These are phyloP conservation scores for Apis dorsata DNA, from an alignment of 1,140 invertebrate genomes.

Conservation along the genomic window DNA sequence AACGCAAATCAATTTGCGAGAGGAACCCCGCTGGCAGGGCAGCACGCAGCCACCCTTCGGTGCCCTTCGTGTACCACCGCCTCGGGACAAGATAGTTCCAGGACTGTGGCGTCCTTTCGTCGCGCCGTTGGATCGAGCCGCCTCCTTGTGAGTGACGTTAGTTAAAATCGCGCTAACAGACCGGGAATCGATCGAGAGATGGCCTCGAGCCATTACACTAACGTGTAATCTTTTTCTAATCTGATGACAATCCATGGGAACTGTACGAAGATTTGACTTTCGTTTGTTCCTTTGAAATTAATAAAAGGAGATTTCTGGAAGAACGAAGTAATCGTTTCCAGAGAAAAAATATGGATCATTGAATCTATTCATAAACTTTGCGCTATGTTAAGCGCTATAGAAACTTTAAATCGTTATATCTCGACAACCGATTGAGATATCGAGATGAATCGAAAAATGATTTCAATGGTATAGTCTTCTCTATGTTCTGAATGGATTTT, in stretches of 20 bases:
- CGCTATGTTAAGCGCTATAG: too few relatives aligned
- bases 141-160: constrained; percentile 71
- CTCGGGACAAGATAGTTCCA: constrained; percentile 76
- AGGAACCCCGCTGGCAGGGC: constrained; percentile 67
- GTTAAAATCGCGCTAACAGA: constrained; percentile 73
- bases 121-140: constrained; percentile 20
- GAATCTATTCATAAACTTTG: too few relatives aligned
- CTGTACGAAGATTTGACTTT: neutral
- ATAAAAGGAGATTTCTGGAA: too few relatives aligned
- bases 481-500: too few relatives aligned
- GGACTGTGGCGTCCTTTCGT: constrained; percentile 37
- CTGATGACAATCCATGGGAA: neutral
- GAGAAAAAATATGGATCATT: too few relatives aligned
- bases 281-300: neutral
- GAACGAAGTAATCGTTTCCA: too few relatives aligned
- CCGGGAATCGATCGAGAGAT: constrained; percentile 39
- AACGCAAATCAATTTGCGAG: constrained; percentile 81
- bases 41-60: constrained; percentile 66
- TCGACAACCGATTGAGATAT: too few relatives aligned
- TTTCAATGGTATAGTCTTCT: too few relatives aligned
- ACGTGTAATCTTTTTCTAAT: neutral
- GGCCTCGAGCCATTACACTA: constrained; percentile 14
- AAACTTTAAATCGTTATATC: too few relatives aligned
- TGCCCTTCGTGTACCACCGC: constrained; percentile 66
- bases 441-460: too few relatives aligned